Base-by-base conservation (phyloP, 2,888 invertebrate species). In the Leptodirus hochenwartii region DNA sequence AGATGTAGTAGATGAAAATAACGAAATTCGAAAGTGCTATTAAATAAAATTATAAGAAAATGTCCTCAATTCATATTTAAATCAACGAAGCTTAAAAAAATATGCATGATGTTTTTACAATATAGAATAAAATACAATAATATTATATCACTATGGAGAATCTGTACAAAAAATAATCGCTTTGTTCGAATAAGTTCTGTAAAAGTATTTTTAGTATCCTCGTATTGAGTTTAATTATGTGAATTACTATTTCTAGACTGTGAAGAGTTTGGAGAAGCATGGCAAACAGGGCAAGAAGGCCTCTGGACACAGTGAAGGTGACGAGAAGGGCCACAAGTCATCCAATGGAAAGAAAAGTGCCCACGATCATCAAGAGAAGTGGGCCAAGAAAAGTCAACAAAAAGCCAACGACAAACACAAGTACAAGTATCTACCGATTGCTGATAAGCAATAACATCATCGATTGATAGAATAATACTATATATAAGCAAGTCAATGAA, bases 301-400 rank as follows among this genome's bases (percentile, higher is more conserved):
- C 0, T 43, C 47, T 13, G 51, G 49, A 3, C 52, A 54, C 30
- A 46, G 47, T 13, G 38, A 38, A 5, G 38, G 44, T 3, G 46
- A 48, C 9, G 44, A 49, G 32, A 51, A 51, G 33, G 47, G 46
- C 2, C 47, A 52, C 37, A 45, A 48, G 34, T 41, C 38, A 10
- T 41, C 46, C 25, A 44, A 46, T 25, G 44, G 44, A 2, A 39
- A 39, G 8, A 45, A 51, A 30, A 44, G 40, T 16, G 43, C 46
- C 15, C 41, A 49, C 33, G 43, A 45, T 13, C 48, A 49, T 29
- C 45, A 46, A 12, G 41, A 42, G 24, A 48, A 49, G 31, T 49
- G 44, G 39, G 50, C 43, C 12, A 54, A 53, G 37, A 52, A 51
- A 30, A 43, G 43, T 12, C 42, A 43, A 22, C 44, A 45, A 27